Evolutionary conservation across 2,113 vertebrate genomes (phyloP).

Genomic region (Dinomys branickii): DNA sequence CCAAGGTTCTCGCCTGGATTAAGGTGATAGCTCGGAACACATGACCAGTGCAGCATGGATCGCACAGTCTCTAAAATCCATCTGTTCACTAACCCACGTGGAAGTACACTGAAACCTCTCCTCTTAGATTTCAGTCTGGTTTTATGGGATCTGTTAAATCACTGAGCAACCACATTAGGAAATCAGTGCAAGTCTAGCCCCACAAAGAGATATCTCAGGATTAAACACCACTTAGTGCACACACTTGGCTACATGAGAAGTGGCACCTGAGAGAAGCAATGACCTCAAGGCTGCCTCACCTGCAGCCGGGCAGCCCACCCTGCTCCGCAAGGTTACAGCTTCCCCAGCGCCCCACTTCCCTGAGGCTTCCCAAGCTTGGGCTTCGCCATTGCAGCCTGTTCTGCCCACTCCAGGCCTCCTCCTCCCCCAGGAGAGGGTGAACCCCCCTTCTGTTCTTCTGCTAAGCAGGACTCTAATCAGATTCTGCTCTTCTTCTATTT

Average conservation of each 20-base stretch:
- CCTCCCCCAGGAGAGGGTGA: background rate
- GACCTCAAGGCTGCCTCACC: background rate
- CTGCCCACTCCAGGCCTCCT: background rate
- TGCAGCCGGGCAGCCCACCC: background rate
- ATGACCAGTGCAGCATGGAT: background rate
- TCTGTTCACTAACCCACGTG: background rate
- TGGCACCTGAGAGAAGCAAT: background rate
- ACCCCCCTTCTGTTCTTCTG: background rate
- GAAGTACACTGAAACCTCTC: background rate
- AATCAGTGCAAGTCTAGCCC: conserved; percentile 17
- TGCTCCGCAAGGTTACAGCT: background rate
- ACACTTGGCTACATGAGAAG: conserved; percentile 2
- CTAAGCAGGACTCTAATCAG: background rate
- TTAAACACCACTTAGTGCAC: background rate
- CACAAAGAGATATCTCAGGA: background rate
- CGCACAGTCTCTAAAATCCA: background rate
- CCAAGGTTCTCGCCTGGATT: background rate
- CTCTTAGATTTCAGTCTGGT: conserved; percentile 42
- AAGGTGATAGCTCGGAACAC: background rate
- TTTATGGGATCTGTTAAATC: background rate
- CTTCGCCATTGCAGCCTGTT: background rate
- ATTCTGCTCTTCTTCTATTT: background rate
- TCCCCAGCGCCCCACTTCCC: background rate
- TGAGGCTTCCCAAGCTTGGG: background rate
- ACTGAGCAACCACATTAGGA: background rate